A percentile compares a stretch with the other conserved stretches of the same genome.
Evolutionary conservation across 2,113 vertebrate species (phyloP).

Genomic region (Benitochromis conjunctus): DNA sequence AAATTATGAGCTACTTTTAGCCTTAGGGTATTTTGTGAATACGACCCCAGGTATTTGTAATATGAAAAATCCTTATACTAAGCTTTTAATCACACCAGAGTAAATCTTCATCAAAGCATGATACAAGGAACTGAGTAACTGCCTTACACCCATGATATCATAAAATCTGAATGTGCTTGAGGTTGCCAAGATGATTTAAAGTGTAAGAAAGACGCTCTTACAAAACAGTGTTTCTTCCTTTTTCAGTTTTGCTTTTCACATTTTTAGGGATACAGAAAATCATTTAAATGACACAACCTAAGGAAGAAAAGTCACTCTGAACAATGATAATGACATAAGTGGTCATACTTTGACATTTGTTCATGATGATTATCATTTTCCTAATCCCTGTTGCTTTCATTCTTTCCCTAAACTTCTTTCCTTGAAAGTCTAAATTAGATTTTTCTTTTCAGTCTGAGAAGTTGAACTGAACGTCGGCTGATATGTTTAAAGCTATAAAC

Average conservation of each 20-base stretch:
- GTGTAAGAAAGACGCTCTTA: neutral
- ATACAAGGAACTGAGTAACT: neutral
- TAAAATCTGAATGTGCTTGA: neutral
- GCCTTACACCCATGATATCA: constrained; percentile 1
- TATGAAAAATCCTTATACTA: neutral
- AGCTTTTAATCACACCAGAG: constrained; percentile 14
- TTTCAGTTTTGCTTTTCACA: neutral
- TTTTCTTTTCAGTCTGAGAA: neutral
- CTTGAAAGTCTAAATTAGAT: neutral
- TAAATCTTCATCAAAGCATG: neutral
- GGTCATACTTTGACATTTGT: neutral
- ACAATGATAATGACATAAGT: neutral
- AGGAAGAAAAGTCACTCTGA: neutral
- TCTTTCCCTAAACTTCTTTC: neutral
- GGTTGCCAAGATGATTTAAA: neutral
- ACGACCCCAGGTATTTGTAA: neutral
- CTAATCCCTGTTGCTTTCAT: neutral
- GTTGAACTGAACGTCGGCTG: neutral
- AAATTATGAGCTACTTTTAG: neutral
- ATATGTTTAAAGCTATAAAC: neutral
- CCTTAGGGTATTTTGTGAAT: neutral
- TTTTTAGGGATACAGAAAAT: neutral
- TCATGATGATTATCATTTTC: neutral
- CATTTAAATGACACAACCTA: neutral
- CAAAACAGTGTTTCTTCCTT: neutral